Conservation (phyloP, 2,888 invertebrate genomes). For the Orthosia incerta region DNA sequence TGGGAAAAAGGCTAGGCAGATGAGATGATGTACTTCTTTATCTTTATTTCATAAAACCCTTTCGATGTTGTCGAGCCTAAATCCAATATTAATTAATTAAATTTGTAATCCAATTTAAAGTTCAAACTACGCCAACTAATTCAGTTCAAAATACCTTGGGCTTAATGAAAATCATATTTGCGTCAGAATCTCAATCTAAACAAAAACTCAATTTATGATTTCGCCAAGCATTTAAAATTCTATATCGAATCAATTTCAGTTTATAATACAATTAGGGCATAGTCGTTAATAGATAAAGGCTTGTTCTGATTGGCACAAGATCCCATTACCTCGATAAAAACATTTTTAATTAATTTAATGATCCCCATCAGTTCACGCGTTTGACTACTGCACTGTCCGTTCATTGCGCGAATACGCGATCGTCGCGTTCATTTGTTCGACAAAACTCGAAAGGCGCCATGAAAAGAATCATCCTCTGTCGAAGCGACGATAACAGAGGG, state of each 20-base stretch:
- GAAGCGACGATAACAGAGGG: too few species aligned
- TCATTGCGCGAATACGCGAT: too few species aligned
- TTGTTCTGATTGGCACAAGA: not conserved
- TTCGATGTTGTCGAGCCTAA: conserved; percentile 3
- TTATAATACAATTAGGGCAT: conserved; percentile 18
- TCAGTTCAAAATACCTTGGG: conserved; percentile 7
- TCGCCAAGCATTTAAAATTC: conserved; percentile 31
- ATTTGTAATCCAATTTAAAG: conserved; percentile 45
- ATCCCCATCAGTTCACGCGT: too few species aligned
- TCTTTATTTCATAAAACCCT: not conserved
- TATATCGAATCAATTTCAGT: conserved; percentile 48
- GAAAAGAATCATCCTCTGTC: too few species aligned
- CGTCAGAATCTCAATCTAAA: conserved; percentile 16
- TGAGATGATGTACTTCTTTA: not conserved
- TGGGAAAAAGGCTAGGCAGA: too few species aligned
- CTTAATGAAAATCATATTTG: conserved; percentile 47
- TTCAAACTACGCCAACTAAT: conserved; percentile 33
- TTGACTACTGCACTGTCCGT: too few species aligned
- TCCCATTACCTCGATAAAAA: not conserved
- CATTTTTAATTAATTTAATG: too few species aligned
- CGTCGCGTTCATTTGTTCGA: too few species aligned
- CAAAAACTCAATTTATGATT: conserved; percentile 35
- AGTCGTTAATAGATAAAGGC: conserved; percentile 1
- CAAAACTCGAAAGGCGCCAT: too few species aligned
- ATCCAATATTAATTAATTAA: conserved; percentile 29